These are phyloP conservation scores for Megastigmus dorsalis DNA, from an alignment of 2,888 invertebrate species.

Conservation along the genomic window DNA sequence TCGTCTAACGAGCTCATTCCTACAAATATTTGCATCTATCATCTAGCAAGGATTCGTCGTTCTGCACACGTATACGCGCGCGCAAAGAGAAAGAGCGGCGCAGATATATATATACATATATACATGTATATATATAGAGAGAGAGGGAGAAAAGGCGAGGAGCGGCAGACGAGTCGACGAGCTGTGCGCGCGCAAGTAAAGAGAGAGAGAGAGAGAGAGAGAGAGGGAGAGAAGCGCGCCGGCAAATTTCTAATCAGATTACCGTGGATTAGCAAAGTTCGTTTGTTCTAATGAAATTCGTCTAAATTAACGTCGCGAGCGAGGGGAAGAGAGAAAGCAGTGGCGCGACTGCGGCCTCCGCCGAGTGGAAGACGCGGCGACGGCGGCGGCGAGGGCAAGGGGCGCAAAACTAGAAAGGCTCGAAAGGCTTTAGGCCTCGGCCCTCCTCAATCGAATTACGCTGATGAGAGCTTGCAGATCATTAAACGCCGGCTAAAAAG, in stretches of 20 bases:
- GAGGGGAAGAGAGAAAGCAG: slow-evolving; percentile 59
- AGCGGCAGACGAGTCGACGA: not conserved
- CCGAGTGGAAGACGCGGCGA: too few species aligned
- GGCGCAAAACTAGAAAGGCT: slow-evolving; percentile 50
- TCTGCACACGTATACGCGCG: not conserved
- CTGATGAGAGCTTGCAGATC: slow-evolving; percentile 48
- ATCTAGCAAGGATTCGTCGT: slow-evolving; percentile 61
- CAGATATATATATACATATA: too few species aligned
- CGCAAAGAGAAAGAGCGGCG: slow-evolving; percentile 57
- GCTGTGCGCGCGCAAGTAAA: slow-evolving; percentile 24
- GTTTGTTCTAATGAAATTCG: slow-evolving; percentile 75
- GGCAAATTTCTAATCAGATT: slow-evolving; percentile 74
- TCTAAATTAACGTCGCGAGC: slow-evolving; percentile 73
- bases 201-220: slow-evolving; percentile 48
- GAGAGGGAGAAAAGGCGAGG: slow-evolving; percentile 6
- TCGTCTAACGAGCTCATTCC: slow-evolving; percentile 65
- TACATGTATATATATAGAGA: too few species aligned
- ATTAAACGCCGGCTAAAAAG: slow-evolving; percentile 38
- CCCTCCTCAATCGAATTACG: slow-evolving; percentile 44
- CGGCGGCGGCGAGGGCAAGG: slow-evolving; percentile 26
- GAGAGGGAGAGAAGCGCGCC: slow-evolving; percentile 63
- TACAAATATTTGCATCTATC: slow-evolving; percentile 71
- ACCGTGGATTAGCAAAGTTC: slow-evolving; percentile 74
- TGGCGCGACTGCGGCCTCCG: not conserved
- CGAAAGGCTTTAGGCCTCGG: slow-evolving; percentile 47